These are phyloP conservation scores for Sinodicranocentrus sp. DNA, from an alignment of 2,888 invertebrate species.

Conservation along the genomic window DNA sequence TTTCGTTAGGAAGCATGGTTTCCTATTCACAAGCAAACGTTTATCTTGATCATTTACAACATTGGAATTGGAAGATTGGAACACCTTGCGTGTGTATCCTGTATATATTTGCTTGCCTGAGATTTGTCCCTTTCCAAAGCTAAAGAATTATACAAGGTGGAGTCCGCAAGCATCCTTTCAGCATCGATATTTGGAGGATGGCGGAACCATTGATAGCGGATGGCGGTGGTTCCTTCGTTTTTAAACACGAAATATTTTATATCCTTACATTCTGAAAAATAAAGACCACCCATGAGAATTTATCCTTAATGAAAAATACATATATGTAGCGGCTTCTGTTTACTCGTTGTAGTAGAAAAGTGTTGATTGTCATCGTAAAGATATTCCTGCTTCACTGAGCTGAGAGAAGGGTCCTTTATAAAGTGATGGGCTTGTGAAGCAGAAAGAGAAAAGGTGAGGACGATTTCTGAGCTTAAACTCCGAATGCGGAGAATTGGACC, in stretches of 20 bases:
- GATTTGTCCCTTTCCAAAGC: conserved; percentile 28
- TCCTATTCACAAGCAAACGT: too few species aligned
- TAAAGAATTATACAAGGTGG: conserved; percentile 30
- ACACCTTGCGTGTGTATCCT: not conserved
- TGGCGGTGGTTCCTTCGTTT: conserved; percentile 73
- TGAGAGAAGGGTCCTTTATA: conserved; percentile 15
- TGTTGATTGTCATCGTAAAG: conserved; percentile 56
- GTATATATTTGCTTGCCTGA: conserved; percentile 1
- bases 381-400: conserved; percentile 2
- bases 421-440: conserved; percentile 23
- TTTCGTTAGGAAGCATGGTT: too few species aligned
- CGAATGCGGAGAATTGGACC: conserved; percentile 65
- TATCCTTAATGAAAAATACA: not conserved
- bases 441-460: conserved; percentile 30
- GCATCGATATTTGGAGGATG: conserved; percentile 65
- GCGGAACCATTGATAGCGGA: conserved; percentile 72
- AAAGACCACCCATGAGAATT: not conserved
- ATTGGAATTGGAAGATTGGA: not conserved
- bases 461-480: conserved; percentile 27
- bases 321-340: not conserved
- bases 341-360: conserved; percentile 63
- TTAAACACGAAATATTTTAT: conserved; percentile 58
- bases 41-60: too few species aligned
- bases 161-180: conserved; percentile 61
- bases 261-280: conserved; percentile 68